Percentiles rank a stretch among this genome's conserved stretches.
Evolutionary conservation across 2,797 vertebrate species (phyloP).

Genomic region (Okamejei kenojei): DNA sequence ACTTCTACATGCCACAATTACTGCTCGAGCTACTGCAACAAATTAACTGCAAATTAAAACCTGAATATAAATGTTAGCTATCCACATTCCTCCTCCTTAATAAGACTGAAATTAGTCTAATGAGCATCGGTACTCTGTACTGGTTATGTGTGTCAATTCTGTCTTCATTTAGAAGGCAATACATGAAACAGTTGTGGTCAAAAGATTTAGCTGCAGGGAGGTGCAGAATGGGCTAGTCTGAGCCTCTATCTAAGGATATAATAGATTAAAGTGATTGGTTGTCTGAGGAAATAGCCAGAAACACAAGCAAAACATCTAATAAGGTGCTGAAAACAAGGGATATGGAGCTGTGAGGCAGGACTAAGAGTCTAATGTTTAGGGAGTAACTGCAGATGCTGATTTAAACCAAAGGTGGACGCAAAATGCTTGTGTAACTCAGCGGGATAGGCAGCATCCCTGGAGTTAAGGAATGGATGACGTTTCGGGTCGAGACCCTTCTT

Average conservation of each 20-base stretch:
- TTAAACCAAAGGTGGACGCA: too few relatives aligned
- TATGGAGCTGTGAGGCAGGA: neutral
- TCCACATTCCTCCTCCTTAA: neutral
- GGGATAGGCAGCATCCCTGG: too few relatives aligned
- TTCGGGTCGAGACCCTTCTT: too few relatives aligned
- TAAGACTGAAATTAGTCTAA: conserved; percentile 14
- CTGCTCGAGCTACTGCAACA: neutral
- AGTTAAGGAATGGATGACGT: too few relatives aligned
- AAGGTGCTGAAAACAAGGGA: neutral
- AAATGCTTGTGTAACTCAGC: too few relatives aligned
- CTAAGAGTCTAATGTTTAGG: neutral
- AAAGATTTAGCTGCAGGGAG: neutral
- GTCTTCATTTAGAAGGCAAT: neutral
- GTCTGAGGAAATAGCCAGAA: conserved; percentile 4
- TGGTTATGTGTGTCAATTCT: neutral
- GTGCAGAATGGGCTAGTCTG: neutral
- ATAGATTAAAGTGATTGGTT: neutral
- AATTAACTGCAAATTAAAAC: conserved; percentile 32
- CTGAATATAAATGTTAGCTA: conserved; percentile 1
- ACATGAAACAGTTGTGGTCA: neutral
- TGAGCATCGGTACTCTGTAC: neutral
- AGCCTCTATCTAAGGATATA: neutral
- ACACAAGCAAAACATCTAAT: neutral
- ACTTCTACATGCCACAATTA: neutral
- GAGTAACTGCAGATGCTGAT: too few relatives aligned